Conservation (phyloP, 1,140 invertebrate species). For the Nasonia vitripennis region DNA sequence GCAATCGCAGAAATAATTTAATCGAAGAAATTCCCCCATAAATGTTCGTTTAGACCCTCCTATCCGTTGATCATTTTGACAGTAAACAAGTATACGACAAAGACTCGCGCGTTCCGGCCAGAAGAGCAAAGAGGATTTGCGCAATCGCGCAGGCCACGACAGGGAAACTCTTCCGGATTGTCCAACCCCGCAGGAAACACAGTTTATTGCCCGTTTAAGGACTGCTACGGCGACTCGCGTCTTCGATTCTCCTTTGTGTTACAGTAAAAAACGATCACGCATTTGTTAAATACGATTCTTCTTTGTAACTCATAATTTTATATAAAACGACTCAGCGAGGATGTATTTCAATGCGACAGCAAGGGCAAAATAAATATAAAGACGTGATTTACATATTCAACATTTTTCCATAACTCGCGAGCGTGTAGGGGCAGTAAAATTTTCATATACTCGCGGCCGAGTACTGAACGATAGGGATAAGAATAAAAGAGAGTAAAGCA, state of each 20-base stretch:
- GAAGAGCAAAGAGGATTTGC: neutral
- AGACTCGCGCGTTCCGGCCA: neutral
- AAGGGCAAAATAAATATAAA: neutral
- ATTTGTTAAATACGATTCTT: neutral
- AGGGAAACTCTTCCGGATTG: neutral
- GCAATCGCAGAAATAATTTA: too few relatives aligned
- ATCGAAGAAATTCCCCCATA: too few relatives aligned
- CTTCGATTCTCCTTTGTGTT: neutral
- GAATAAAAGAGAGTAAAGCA: neutral
- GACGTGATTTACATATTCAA: neutral
- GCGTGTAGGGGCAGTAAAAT: neutral
- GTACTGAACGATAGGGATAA: slow-evolving; percentile 1
- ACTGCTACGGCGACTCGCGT: slow-evolving; percentile 32
- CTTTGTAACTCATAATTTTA: neutral
- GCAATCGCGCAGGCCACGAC: neutral
- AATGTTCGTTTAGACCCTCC: too few relatives aligned
- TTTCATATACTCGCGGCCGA: neutral
- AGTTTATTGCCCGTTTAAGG: slow-evolving; percentile 52
- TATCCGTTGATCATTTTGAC: too few relatives aligned
- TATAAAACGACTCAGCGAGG: neutral
- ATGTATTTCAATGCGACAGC: neutral
- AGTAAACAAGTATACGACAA: too few relatives aligned
- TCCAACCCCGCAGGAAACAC: neutral
- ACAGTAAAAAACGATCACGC: too few relatives aligned
- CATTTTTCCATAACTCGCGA: neutral